Conservation (phyloP, 2,113 vertebrate species). For the Xyliphius kryptos region DNA sequence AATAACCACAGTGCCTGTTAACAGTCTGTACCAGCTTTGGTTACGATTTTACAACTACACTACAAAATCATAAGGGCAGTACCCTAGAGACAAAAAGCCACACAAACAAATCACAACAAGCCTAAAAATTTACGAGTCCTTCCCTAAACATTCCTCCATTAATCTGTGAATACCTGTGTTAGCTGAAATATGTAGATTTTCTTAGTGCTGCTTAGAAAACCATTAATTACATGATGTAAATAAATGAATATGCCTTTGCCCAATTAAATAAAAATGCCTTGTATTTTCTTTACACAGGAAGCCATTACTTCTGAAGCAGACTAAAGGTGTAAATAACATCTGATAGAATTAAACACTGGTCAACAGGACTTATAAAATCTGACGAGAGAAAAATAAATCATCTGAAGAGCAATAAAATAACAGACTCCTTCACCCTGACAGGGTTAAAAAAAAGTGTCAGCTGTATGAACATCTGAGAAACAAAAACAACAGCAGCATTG, state of each 20-base stretch:
- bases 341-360: not conserved
- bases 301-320: not conserved
- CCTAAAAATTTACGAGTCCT: not conserved
- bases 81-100: conserved; percentile 1
- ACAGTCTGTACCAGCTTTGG: conserved; percentile 34
- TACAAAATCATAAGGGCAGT: conserved; percentile 9
- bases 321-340: not conserved
- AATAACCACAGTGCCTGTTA: conserved; percentile 33
- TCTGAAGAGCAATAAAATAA: not conserved
- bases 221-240: too few relatives aligned
- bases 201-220: too few relatives aligned
- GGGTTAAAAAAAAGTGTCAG: conserved; percentile 9
- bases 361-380: not conserved
- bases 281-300: too few relatives aligned
- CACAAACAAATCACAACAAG: not conserved
- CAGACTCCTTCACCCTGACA: conserved; percentile 7
- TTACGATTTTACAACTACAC: conserved; percentile 18
- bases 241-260: too few relatives aligned
- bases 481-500: conserved; percentile 14
- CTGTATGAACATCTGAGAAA: conserved; percentile 4
- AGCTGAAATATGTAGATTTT: too few relatives aligned
- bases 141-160: not conserved
- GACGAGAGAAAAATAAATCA: not conserved
- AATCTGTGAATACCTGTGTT: too few relatives aligned
- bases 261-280: too few relatives aligned